A percentile compares a stretch with the other conserved stretches of the same genome.
Conservation (phyloP, 1,140 invertebrate genomes). For the Drosophila lacertosa region DNA sequence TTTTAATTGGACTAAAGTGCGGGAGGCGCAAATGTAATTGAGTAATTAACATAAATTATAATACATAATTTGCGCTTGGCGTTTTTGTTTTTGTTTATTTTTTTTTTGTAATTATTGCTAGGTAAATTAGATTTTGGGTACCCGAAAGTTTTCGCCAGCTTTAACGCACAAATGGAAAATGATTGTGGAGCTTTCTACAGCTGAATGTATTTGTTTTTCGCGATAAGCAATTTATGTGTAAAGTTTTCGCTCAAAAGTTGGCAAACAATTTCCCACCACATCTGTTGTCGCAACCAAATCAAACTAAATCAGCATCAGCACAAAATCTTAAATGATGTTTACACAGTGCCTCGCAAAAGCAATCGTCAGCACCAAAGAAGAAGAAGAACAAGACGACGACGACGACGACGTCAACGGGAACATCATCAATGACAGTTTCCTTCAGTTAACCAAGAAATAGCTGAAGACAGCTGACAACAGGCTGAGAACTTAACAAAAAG, state of each 20-base stretch:
- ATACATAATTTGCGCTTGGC: conserved; percentile 77
- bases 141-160: conserved; percentile 37
- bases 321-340: conserved; percentile 66
- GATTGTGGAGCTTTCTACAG: conserved; percentile 45
- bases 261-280: conserved; percentile 33
- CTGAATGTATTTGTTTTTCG: conserved; percentile 29
- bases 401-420: conserved; percentile 24
- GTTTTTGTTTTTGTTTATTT: no score
- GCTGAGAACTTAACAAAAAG: background rate
- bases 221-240: conserved; percentile 77
- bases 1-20: conserved; percentile 72
- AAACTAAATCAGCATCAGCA: conserved; percentile 70
- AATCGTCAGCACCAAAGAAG: conserved; percentile 43
- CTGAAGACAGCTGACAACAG: conserved; percentile 3
- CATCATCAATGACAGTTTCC: conserved; percentile 47
- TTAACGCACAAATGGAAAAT: conserved; percentile 51
- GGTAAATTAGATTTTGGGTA: conserved; percentile 75
- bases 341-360: conserved; percentile 48
- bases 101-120: conserved; percentile 77
- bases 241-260: conserved; percentile 73
- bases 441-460: conserved; percentile 9
- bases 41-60: conserved; percentile 84
- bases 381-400: no score
- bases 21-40: conserved; percentile 78
- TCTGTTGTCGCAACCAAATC: conserved; percentile 58